Evolutionary conservation across 2,888 invertebrate species (phyloP), one percentile per base, ranked within the genome.

Genomic region (Andrena camellia): DNA sequence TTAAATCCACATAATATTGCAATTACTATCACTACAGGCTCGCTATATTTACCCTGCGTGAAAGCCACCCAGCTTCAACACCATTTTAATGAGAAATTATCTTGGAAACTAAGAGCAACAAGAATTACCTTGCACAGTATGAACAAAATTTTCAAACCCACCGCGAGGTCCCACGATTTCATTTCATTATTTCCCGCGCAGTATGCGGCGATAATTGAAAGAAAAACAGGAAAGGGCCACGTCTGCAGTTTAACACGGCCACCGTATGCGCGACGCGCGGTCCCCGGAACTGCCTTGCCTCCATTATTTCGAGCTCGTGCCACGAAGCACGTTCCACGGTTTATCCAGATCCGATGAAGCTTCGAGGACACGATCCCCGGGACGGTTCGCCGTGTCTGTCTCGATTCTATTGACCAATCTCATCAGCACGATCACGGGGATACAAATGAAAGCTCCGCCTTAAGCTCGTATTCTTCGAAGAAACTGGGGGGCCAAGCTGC

Each of bases 341-440:
- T 72, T 72, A 81, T 81, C 71, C 84, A 66, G 57, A 64, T 76
- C 67, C 78, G 68, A 79, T 86, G 81, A 75, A 84, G 83, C 83
- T 71, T 60, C 69, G 78, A 74, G 69, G 73, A 60, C 88, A 85
- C 82, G 82, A 82, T 78, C 60, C 68, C 67, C 77, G 42, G 60
- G 10, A 63, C 73, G 75, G 50, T 74, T 60, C 52, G 59, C 68
- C 67, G 67, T 66, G 42, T 66, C 57, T 69, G 59, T 62, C 81
- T 62, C 79, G 48, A 79, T 84, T 81, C 77, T 78, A 88, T 86
- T 81, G 87, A 81, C 84, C 88, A 79, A 88, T 87, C 87, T 88
- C 86, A 84, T 86, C 84, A 79, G 76, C 54, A 42, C 63, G 33
- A 81, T 71, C 70, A 42, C 76, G 60, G 76, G 67, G 81, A 86